Conservation (phyloP, 2,888 invertebrate species). For the Spisula subtruncata region DNA sequence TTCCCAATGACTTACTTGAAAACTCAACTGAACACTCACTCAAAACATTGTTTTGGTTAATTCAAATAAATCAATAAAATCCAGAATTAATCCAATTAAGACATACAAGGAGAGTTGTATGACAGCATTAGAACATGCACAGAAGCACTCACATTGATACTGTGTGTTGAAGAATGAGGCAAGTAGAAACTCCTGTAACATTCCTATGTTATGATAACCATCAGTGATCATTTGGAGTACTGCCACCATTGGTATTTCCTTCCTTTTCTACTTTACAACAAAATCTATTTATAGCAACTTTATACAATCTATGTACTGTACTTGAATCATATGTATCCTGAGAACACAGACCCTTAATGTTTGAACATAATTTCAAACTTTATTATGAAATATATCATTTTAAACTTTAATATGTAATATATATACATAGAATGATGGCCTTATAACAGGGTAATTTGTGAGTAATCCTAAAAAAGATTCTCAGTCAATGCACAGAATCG, state of each 20-base stretch:
- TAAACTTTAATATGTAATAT: too few species aligned
- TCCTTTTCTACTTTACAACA: slow-evolving; percentile 26
- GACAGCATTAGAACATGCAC: too few species aligned
- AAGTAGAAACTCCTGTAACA: slow-evolving; percentile 31
- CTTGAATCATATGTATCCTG: too few species aligned
- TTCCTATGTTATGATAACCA: slow-evolving; percentile 55
- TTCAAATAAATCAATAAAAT: background rate
- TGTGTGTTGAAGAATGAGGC: background rate
- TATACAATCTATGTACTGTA: slow-evolving; percentile 30
- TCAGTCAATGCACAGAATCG: too few species aligned
- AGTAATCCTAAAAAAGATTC: too few species aligned
- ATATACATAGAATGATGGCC: too few species aligned
- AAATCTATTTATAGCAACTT: slow-evolving; percentile 6
- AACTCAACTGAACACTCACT: background rate
- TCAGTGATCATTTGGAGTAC: slow-evolving; percentile 40
- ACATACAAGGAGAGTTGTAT: background rate
- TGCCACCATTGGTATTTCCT: slow-evolving; percentile 70
- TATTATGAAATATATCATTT: too few species aligned
- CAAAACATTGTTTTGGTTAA: background rate
- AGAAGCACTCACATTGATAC: background rate
- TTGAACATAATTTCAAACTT: background rate
- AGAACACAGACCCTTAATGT: background rate
- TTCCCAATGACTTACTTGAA: background rate
- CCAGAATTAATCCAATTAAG: background rate
- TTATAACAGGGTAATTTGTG: too few species aligned